These are phyloP conservation scores for Luperina testacea DNA, from an alignment of 2,888 invertebrate species.

Conservation along the genomic window DNA sequence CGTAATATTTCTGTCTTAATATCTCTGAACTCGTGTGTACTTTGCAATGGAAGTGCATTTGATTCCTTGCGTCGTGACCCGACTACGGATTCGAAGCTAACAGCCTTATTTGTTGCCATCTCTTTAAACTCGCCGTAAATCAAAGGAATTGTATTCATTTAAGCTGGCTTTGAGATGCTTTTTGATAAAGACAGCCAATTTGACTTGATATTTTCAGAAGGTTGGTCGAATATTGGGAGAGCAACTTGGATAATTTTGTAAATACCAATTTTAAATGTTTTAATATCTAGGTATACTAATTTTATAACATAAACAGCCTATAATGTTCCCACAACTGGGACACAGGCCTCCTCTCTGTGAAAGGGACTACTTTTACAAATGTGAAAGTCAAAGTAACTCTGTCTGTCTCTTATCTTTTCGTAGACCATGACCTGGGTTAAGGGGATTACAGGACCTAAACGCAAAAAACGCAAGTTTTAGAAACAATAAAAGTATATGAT, in stretches of 20 bases:
- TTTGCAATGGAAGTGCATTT: slow-evolving; percentile 80
- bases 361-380: not conserved
- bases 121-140: slow-evolving; percentile 73
- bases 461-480: too few species aligned
- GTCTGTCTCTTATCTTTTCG: too few species aligned
- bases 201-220: not conserved
- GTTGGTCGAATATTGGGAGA: not conserved
- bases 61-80: slow-evolving; percentile 86
- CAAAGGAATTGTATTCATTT: slow-evolving; percentile 65
- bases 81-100: slow-evolving; percentile 85
- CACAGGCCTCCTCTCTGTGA: too few species aligned
- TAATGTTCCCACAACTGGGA: too few species aligned
- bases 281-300: too few species aligned
- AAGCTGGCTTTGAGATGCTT: slow-evolving; percentile 37
- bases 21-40: slow-evolving; percentile 66
- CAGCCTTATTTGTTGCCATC: slow-evolving; percentile 86
- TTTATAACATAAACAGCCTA: too few species aligned
- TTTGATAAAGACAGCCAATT: slow-evolving; percentile 20
- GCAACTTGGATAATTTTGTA: not conserved
- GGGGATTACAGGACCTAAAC: too few species aligned
- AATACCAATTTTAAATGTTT: not conserved
- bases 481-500: too few species aligned
- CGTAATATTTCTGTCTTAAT: slow-evolving; percentile 19
- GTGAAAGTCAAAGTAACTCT: not conserved
- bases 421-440: not conserved